These are phyloP conservation scores for Empidonax traillii DNA, from an alignment of 2,113 vertebrate genomes.

Conservation along the genomic window DNA sequence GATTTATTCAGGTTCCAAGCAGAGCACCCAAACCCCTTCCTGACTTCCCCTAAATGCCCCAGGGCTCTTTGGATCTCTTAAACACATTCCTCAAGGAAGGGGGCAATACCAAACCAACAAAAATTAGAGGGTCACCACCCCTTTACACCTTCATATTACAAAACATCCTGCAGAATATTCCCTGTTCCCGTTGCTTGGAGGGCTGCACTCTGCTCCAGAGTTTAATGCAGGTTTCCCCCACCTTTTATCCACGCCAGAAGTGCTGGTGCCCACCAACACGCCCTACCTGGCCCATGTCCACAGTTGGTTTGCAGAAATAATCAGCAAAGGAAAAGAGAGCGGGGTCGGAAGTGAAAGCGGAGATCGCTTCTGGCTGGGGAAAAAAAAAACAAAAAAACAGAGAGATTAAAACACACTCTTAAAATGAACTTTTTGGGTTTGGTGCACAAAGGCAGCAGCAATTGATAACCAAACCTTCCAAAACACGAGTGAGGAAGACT, in stretches of 20 bases:
- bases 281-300: conserved; percentile 82
- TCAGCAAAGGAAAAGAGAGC: conserved; percentile 93
- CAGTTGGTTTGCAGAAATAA: conserved; percentile 91
- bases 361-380: conserved; percentile 91
- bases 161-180: neutral
- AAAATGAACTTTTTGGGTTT: neutral
- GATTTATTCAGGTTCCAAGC: neutral
- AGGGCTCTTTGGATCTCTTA: neutral
- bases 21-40: neutral
- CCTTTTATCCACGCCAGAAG: neutral
- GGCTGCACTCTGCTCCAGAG: neutral
- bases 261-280: neutral
- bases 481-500: neutral
- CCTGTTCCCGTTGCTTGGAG: neutral
- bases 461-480: neutral
- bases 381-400: neutral
- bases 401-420: neutral
- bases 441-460: neutral
- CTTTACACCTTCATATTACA: neutral
- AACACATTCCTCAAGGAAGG: neutral
- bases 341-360: conserved; percentile 93
- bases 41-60: neutral
- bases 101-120: neutral
- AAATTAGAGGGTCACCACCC: neutral
- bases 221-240: neutral